phyloP scores from a whole-genome alignment of 2,797 vertebrate genomes.

The Setipinna tenuifilis region DNA sequence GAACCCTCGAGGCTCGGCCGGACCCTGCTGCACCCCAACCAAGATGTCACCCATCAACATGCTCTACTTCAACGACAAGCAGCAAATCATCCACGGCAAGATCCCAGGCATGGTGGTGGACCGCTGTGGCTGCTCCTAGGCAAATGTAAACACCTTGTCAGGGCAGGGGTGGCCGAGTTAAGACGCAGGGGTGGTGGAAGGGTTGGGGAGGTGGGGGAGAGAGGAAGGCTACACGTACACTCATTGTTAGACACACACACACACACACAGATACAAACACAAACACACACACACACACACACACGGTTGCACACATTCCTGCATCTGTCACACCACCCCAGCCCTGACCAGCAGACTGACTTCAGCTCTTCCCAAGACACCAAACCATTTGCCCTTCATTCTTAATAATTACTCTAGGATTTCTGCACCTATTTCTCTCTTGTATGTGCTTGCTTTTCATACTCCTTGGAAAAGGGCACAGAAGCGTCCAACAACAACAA shows the following conservation, averaged over 20 bases:
- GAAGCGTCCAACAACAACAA: slow-evolving; percentile 36
- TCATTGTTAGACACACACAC: slow-evolving; percentile 22
- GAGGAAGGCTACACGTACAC: neutral
- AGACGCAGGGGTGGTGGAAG: neutral
- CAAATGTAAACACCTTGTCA: neutral
- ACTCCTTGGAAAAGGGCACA: slow-evolving; percentile 39
- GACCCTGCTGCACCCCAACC: slow-evolving; percentile 97
- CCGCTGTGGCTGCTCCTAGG: slow-evolving; percentile 94
- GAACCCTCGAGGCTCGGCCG: slow-evolving; percentile 93
- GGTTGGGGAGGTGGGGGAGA: neutral
- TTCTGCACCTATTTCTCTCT: slow-evolving; percentile 35
- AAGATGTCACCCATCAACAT: slow-evolving; percentile 99
- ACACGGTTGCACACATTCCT: slow-evolving; percentile 26
- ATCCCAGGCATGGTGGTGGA: slow-evolving; percentile 99
- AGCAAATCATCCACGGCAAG: slow-evolving; percentile 99
- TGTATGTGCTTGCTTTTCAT: slow-evolving; percentile 27
- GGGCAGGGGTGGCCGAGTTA: slow-evolving; percentile 11
- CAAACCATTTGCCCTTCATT: slow-evolving; percentile 43
- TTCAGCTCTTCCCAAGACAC: slow-evolving; percentile 62
- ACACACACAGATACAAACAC: slow-evolving; percentile 14
- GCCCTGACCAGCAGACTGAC: slow-evolving; percentile 68
- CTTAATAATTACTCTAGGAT: slow-evolving; percentile 30
- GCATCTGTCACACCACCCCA: slow-evolving; percentile 46
- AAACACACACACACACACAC: slow-evolving; percentile 26
- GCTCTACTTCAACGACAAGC: slow-evolving; percentile 99